Evolutionary conservation across 2,113 vertebrate species (phyloP), one percentile per base, ranked within the genome.

Genomic region (Odontophorus gujanensis): DNA sequence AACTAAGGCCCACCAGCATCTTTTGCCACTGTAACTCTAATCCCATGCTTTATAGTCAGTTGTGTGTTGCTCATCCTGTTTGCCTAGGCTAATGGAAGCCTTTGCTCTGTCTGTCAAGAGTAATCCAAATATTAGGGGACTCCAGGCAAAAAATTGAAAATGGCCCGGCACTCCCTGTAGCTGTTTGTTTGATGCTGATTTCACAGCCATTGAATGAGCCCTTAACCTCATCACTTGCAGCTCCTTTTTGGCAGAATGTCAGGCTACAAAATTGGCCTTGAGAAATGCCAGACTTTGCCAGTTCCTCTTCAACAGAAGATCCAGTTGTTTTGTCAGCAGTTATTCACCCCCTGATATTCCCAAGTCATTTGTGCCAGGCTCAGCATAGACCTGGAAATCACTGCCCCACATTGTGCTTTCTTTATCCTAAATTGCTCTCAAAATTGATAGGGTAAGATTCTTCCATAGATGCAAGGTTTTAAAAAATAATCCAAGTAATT

Each of bases 121-220:
- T 79, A 92, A 95, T 93, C 68, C 85, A 59, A 92, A 94, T 89
- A 95, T 68, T 85, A 86, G 85, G 45, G 51, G 76, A 89, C 81
- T 95, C 75, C 67, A 82, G 81, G 78, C 85, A 85, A 87, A 85
- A 66, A 69, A 86, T 2, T 74, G 85, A 93, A 86, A 57, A 7
- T 30, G 73, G 50, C 79, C 92, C 94, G 92, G 91, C 82, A 80
- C 77, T 96, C 87, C 92, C 82, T 61, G 63, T 48, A 59, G 91
- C 91, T 96, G 77, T 84, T 90, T 83, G 62, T 90, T 91, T 93
- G 92, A 97, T 89, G 87, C 81, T 95, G 91, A 96, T 96, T 93
- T 95, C 95, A 87, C 76, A 92, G 91, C 72, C 92, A 48, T 66
- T 81, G 78, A 92, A 83, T 59, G 88, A 91, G 87, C 92, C 88